Percentiles rank a stretch among this genome's conserved stretches.
Evolutionary conservation across 2,888 invertebrate species (phyloP).

Genomic region (Azorinus chamasolen): DNA sequence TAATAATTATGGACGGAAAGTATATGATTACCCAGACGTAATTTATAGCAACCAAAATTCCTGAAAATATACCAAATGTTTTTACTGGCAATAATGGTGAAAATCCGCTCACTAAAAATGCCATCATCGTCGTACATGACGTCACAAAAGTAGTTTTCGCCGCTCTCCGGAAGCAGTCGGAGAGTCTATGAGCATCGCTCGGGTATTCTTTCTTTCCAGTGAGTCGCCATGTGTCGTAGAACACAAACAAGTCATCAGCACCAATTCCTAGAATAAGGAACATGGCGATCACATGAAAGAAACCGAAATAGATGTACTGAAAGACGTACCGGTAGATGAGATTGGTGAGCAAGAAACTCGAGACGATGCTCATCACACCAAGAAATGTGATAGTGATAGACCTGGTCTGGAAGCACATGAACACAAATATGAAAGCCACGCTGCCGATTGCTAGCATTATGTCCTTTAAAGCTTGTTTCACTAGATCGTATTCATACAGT

Average conservation of each 20-base stretch:
- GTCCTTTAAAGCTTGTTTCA: slow-evolving; percentile 70
- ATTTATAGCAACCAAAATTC: slow-evolving; percentile 80
- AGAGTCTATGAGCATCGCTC: slow-evolving; percentile 76
- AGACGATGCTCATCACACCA: slow-evolving; percentile 69
- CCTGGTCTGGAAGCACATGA: slow-evolving; percentile 73
- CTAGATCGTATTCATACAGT: slow-evolving; percentile 65
- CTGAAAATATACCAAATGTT: slow-evolving; percentile 82
- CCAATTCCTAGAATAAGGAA: slow-evolving; percentile 85
- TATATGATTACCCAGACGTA: slow-evolving; percentile 84
- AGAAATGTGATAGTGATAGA: slow-evolving; percentile 66
- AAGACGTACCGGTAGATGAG: slow-evolving; percentile 74
- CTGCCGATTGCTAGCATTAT: slow-evolving; percentile 76
- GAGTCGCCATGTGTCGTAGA: slow-evolving; percentile 82
- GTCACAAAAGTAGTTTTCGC: slow-evolving; percentile 82
- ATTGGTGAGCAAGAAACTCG: slow-evolving; percentile 73
- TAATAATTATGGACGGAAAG: slow-evolving; percentile 78
- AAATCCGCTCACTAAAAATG: slow-evolving; percentile 80
- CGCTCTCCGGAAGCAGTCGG: slow-evolving; percentile 80
- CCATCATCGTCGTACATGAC: slow-evolving; percentile 82
- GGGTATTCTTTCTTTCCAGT: slow-evolving; percentile 70
- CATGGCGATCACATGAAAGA: slow-evolving; percentile 83
- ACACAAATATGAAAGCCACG: slow-evolving; percentile 75
- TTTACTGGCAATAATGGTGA: slow-evolving; percentile 79
- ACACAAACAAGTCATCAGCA: slow-evolving; percentile 84
- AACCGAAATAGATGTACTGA: slow-evolving; percentile 79